Conservation (phyloP, 1,140 invertebrate genomes). For the Mycetomoellerius zeteki region DNA sequence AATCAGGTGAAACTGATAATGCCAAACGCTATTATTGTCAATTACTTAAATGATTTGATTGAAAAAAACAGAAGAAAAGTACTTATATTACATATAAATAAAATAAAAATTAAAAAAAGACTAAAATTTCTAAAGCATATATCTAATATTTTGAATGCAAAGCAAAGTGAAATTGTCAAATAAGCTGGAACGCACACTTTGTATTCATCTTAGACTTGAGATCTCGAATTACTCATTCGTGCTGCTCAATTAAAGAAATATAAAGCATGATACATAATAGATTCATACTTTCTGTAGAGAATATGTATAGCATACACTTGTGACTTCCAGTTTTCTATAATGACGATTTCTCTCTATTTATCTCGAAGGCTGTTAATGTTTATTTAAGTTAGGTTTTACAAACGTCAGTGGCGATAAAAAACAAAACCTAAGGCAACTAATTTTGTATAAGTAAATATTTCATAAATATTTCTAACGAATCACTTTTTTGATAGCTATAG, state of each 20-base stretch:
- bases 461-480: neutral
- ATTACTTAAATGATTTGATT: too few species aligned
- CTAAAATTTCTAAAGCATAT: too few species aligned
- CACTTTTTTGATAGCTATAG: neutral
- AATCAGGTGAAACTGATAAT: too few species aligned
- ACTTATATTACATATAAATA: too few species aligned
- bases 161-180: constrained; percentile 33
- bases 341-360: constrained; percentile 48
- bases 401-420: constrained; percentile 30
- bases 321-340: constrained; percentile 42
- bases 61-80: too few species aligned
- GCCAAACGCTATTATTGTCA: too few species aligned
- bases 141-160: constrained; percentile 12
- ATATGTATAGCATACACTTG: neutral
- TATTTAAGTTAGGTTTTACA: constrained; percentile 37
- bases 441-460: constrained; percentile 19
- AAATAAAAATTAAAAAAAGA: too few species aligned
- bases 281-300: neutral
- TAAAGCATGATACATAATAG: constrained; percentile 2
- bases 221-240: constrained; percentile 42
- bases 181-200: constrained; percentile 27
- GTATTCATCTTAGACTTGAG: constrained; percentile 43
- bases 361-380: constrained; percentile 57
- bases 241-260: constrained; percentile 17
- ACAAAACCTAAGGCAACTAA: constrained; percentile 56